Base-by-base conservation (phyloP, 2,888 invertebrate genomes). In the Teleogryllus oceanicus region DNA sequence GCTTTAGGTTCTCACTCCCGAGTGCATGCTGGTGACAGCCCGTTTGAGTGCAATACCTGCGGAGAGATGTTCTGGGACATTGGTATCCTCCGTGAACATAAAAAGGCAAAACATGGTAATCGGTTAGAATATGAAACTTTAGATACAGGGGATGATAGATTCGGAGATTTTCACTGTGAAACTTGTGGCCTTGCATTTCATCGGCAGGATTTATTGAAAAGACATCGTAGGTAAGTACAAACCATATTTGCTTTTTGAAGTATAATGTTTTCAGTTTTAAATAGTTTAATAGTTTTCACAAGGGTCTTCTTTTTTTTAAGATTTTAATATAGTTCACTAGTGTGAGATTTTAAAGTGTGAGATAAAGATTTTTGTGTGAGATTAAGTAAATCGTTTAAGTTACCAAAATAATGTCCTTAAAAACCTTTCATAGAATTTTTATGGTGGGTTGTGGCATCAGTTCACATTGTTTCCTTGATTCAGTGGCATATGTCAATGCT, bases 51-150 rank as follows among this genome's bases (percentile, higher is more conserved):
- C 85, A 90, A 91, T 75, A 91, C 91, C 82, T 95, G 95, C 85
- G 93, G 93, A 81, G 95, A 95, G 86, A 91, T 94, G 91, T 95
- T 94, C 86, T 94, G 94, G 94, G 92, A 92, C 84, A 86, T 89
- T 5, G 87, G 87, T 49, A 87, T 89, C 50, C 86, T 92, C 83
- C 88, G 90, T 75, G 92, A 92, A 78, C 92, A 92, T 84, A 88
- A 90, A 50, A 88, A 90, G 78, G 86, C 87, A 0, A 92, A 92
- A 84, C 92, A 92, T 83, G 90, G 75, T 86, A 78, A 77, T 16
- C 78, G 74, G 50, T 83, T 85, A 1, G 85, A 86, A 16, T 81
- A 88, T 75, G 88, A 87, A 62, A 88, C 86, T 50, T 21, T 86
- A 78, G 87, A 0, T 89, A 89, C 84, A 88, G 89, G 84, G 86